A percentile compares a stretch with the other conserved stretches of the same genome.
Evolutionary conservation across 2,888 invertebrate species (phyloP).

Genomic region (Peribatodes rhomboidaria): DNA sequence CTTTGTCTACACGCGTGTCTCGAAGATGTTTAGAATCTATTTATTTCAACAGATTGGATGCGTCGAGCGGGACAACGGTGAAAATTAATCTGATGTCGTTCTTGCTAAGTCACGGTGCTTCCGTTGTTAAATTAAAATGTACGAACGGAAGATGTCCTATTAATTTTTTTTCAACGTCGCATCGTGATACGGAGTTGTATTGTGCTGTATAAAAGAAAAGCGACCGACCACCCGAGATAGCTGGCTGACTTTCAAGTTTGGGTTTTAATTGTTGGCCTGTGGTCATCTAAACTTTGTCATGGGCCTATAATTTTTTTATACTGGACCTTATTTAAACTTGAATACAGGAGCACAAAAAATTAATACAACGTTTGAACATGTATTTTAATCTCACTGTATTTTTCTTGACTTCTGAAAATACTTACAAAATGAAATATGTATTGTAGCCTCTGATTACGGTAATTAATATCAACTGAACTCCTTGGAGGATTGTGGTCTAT

Average conservation of each 20-base stretch:
- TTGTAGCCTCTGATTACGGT: slow-evolving; percentile 16
- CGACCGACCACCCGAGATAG: slow-evolving; percentile 63
- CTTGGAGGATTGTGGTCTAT: slow-evolving; percentile 40
- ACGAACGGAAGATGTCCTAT: slow-evolving; percentile 73
- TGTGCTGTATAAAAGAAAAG: slow-evolving; percentile 58
- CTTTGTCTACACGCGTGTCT: slow-evolving; percentile 66
- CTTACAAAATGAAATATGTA: not conserved
- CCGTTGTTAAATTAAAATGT: slow-evolving; percentile 80
- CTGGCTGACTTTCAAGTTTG: slow-evolving; percentile 56
- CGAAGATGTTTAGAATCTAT: slow-evolving; percentile 67
- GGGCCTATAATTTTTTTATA: slow-evolving; percentile 19
- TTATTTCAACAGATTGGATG: slow-evolving; percentile 67
- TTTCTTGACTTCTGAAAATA: slow-evolving; percentile 13
- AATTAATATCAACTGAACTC: slow-evolving; percentile 16
- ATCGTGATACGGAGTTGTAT: slow-evolving; percentile 55
- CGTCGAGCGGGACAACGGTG: slow-evolving; percentile 62
- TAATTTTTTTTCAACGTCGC: slow-evolving; percentile 57
- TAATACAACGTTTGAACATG: not conserved
- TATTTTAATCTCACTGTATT: slow-evolving; percentile 13
- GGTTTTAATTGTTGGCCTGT: slow-evolving; percentile 51
- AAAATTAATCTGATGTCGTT: slow-evolving; percentile 80
- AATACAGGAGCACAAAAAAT: slow-evolving; percentile 5
- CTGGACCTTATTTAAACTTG: slow-evolving; percentile 23
- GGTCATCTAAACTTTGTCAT: slow-evolving; percentile 32
- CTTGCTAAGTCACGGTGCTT: slow-evolving; percentile 81